A percentile compares a stretch with the other conserved stretches of the same genome.
Evolutionary conservation across 2,888 invertebrate genomes (phyloP).

Genomic region (Chaitophorus viminalis): DNA sequence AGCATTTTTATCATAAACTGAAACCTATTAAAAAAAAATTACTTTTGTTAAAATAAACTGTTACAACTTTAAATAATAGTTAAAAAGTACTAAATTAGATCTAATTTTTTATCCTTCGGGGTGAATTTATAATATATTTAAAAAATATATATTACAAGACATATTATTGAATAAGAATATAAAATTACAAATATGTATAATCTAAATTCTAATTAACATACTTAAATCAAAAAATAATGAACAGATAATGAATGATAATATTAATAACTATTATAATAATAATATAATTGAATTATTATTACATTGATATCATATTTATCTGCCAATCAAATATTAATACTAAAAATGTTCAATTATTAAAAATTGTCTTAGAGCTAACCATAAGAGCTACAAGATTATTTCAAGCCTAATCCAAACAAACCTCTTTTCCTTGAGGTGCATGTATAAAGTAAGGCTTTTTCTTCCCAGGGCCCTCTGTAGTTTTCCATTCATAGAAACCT

Average conservation of each 20-base stretch:
- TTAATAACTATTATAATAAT: too few relatives aligned
- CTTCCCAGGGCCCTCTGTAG: slow-evolving; percentile 68
- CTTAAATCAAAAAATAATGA: too few relatives aligned
- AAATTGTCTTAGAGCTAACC: background rate
- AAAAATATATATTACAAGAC: too few relatives aligned
- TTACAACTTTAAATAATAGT: background rate
- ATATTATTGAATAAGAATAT: too few relatives aligned
- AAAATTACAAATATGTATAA: too few relatives aligned
- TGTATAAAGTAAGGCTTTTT: slow-evolving; percentile 83
- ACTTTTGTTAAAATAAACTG: background rate
- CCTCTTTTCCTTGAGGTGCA: slow-evolving; percentile 71
- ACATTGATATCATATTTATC: too few relatives aligned
- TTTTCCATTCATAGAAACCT: slow-evolving; percentile 87
- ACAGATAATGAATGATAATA: too few relatives aligned
- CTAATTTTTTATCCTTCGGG: too few relatives aligned
- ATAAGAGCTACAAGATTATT: background rate
- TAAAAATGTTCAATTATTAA: background rate
- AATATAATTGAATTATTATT: too few relatives aligned
- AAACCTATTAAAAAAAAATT: slow-evolving; percentile 65
- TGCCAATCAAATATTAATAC: too few relatives aligned
- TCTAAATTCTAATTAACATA: too few relatives aligned
- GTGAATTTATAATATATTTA: too few relatives aligned
- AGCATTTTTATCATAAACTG: slow-evolving; percentile 71
- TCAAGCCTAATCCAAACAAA: slow-evolving; percentile 66
- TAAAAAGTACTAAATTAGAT: background rate